phyloP scores from a whole-genome alignment of 2,888 invertebrate genomes.

The Andrena hattorfiana region DNA sequence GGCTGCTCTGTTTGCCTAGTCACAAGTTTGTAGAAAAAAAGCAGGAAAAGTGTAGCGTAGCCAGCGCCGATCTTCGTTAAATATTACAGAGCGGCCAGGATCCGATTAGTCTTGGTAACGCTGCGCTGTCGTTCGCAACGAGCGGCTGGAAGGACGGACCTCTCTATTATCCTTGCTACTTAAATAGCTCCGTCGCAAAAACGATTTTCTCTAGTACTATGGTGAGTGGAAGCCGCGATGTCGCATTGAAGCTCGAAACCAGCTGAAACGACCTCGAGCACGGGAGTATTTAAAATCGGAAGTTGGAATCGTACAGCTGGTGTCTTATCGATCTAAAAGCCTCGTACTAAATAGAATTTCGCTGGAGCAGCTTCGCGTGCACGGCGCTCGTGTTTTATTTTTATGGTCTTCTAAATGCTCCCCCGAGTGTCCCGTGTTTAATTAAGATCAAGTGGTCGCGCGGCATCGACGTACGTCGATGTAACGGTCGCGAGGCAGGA shows the following conservation, averaged over 20 bases:
- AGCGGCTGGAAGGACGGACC: background rate
- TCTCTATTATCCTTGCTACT: background rate
- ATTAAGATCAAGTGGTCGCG: slow-evolving; percentile 40
- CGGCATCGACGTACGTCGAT: slow-evolving; percentile 7
- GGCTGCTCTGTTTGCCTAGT: background rate
- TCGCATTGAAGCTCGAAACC: background rate
- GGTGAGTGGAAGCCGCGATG: slow-evolving; percentile 13
- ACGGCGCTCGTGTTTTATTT: slow-evolving; percentile 15
- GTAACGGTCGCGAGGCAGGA: background rate
- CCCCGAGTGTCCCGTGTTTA: slow-evolving; percentile 14
- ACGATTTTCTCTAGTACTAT: slow-evolving; percentile 12
- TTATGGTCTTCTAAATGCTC: background rate
- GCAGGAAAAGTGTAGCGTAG: slow-evolving; percentile 29
- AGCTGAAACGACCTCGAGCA: background rate
- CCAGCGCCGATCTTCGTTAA: slow-evolving; percentile 6
- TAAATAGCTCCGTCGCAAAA: background rate
- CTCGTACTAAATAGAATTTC: slow-evolving; percentile 9
- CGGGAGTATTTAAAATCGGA: background rate
- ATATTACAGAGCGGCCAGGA: slow-evolving; percentile 7
- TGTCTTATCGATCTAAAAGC: too few relatives aligned
- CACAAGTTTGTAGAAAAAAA: slow-evolving; percentile 59
- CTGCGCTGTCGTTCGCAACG: slow-evolving; percentile 2
- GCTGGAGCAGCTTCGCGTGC: background rate
- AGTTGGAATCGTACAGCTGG: too few relatives aligned
- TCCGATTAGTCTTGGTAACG: slow-evolving; percentile 36